phyloP scores from a whole-genome alignment of 1,140 invertebrate species.

The Homarus americanus region DNA sequence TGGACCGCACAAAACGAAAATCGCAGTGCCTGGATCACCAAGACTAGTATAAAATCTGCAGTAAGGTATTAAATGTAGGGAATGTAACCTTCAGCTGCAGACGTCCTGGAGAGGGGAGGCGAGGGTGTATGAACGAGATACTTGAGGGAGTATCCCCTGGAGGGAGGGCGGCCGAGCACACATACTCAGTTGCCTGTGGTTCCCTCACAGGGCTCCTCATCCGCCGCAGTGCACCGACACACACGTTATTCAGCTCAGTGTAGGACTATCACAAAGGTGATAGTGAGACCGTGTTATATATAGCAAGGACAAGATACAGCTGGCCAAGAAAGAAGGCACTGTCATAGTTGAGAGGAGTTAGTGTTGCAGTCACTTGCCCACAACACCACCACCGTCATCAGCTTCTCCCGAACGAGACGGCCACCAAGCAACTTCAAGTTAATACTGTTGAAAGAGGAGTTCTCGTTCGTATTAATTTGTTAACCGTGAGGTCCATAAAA shows the following conservation, averaged over 20 bases:
- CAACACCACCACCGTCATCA: neutral
- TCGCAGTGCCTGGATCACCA: no score
- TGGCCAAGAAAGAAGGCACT: neutral
- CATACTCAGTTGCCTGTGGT: neutral
- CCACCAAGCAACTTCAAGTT: no score
- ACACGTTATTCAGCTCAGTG: neutral
- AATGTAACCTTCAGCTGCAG: no score
- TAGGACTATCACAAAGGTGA: neutral
- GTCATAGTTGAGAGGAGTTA: neutral
- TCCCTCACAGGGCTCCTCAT: neutral
- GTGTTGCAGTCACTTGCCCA: neutral
- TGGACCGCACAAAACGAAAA: no score
- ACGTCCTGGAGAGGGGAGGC: no score
- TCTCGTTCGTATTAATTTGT: no score
- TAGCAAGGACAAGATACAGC: neutral
- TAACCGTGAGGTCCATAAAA: no score
- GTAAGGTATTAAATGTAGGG: no score
- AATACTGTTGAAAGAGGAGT: no score
- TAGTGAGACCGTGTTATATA: neutral
- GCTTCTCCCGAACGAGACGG: neutral
- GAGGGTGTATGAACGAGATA: neutral
- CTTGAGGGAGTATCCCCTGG: neutral
- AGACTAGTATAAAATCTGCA: no score
- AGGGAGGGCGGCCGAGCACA: neutral
- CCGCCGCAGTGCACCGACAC: no score